Percentiles rank a stretch among this genome's conserved stretches.
These are phyloP conservation scores for Lucifuga dentata DNA, from an alignment of 2,113 vertebrate genomes.

Conservation along the genomic window DNA sequence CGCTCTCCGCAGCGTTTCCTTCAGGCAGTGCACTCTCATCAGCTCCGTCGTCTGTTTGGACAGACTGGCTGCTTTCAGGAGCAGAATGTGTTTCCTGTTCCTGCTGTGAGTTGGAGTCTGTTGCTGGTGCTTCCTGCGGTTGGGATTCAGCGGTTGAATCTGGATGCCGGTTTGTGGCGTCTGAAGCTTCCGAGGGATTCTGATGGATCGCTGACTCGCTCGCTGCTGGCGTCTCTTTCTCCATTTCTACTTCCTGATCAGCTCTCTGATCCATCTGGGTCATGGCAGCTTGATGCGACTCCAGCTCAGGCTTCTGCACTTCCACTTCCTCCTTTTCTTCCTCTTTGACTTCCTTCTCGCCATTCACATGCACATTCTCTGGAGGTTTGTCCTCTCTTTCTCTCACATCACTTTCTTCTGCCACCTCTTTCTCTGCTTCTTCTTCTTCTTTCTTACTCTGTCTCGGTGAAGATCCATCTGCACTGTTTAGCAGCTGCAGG, in stretches of 20 bases:
- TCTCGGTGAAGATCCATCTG: constrained; percentile 47
- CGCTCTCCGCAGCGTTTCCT: not conserved
- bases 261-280: constrained; percentile 39
- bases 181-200: not conserved
- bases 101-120: not conserved
- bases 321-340: constrained; percentile 19
- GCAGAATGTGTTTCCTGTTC: not conserved
- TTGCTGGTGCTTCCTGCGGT: not conserved
- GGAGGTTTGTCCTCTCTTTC: constrained; percentile 17
- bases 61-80: not conserved
- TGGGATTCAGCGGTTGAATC: not conserved
- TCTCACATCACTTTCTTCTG: constrained; percentile 30
- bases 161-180: not conserved
- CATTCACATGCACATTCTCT: constrained; percentile 33
- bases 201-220: constrained; percentile 3
- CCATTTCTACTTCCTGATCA: not conserved
- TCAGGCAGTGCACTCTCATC: not conserved
- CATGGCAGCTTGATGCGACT: not conserved
- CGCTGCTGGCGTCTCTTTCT: not conserved
- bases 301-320: not conserved
- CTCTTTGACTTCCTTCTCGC: constrained; percentile 37
- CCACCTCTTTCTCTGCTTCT: constrained; percentile 49
- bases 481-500: constrained; percentile 85
- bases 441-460: constrained; percentile 64
- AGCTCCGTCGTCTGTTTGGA: not conserved